These are phyloP conservation scores for Dolichomitus sp. DNA, from an alignment of 2,888 invertebrate species.

Conservation along the genomic window DNA sequence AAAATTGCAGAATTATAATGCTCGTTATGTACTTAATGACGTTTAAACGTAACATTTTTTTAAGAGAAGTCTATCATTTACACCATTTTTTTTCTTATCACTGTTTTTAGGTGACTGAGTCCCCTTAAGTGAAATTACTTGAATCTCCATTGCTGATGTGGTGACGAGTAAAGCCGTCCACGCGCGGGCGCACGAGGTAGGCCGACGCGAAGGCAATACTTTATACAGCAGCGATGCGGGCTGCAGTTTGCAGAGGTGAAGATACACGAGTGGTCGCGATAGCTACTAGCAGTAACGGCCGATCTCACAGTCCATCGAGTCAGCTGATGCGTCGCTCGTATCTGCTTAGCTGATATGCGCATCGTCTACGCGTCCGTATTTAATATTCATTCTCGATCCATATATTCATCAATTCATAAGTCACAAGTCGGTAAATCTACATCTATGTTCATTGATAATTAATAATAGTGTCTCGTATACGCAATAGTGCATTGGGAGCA, in stretches of 20 bases:
- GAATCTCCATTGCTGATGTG: background rate
- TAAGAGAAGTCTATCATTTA: too few species aligned
- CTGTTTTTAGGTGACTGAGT: too few species aligned
- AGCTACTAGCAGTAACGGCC: conserved; percentile 36
- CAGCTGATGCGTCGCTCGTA: conserved; percentile 42
- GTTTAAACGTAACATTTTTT: too few species aligned
- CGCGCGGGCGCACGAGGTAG: background rate
- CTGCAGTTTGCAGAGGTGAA: background rate
- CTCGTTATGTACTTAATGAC: too few species aligned
- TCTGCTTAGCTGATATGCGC: conserved; percentile 33
- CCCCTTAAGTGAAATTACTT: too few species aligned
- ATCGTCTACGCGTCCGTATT: background rate
- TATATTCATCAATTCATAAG: conserved; percentile 1
- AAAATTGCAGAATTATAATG: too few species aligned
- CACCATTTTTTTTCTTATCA: too few species aligned
- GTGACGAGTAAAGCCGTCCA: conserved; percentile 5
- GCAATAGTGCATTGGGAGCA: conserved; percentile 9
- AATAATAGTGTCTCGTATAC: conserved; percentile 30
- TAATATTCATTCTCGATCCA: conserved; percentile 16
- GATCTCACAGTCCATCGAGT: conserved; percentile 29
- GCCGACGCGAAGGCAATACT: background rate
- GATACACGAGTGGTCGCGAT: background rate
- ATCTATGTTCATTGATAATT: conserved; percentile 30
- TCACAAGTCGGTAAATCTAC: background rate
- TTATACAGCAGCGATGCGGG: conserved; percentile 2